A percentile compares a stretch with the other conserved stretches of the same genome.
Evolutionary conservation across 2,888 invertebrate genomes (phyloP).

Genomic region (Acholoe squamosa): DNA sequence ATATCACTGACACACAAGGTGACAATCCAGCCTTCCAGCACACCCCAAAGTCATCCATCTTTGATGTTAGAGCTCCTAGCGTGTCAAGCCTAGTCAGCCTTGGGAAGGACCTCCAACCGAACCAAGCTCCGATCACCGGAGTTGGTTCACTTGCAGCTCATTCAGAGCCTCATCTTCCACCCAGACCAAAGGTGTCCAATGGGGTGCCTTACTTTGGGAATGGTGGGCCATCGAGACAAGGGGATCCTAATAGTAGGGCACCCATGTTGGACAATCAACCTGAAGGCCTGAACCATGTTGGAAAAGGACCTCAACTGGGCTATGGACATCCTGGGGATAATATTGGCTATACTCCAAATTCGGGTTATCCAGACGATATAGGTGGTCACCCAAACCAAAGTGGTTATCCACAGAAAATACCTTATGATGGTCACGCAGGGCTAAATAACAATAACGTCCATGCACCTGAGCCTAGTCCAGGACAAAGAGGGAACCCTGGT

Average conservation of each 20-base stretch:
- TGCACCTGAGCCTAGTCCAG: no score
- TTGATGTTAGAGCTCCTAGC: not conserved
- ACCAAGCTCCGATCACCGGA: not conserved
- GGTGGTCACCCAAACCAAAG: no score
- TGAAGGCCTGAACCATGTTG: not conserved
- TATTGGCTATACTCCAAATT: no score
- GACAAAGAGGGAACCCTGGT: no score
- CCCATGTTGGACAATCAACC: not conserved
- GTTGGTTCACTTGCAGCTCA: not conserved
- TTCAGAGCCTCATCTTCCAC: not conserved
- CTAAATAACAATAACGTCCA: no score
- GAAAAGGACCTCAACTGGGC: no score
- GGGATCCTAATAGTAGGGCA: not conserved
- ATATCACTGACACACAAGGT: not conserved
- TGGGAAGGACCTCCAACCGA: not conserved
- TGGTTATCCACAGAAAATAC: no score
- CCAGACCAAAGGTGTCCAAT: not conserved
- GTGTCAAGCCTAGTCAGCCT: not conserved
- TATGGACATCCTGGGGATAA: no score
- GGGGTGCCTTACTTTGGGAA: not conserved
- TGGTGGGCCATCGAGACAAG: not conserved
- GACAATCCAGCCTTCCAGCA: constrained; percentile 32
- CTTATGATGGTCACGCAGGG: no score
- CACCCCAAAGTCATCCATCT: not conserved
- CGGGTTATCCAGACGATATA: no score